Percentiles rank a stretch among this genome's conserved stretches.
phyloP scores from a whole-genome alignment of 2,113 vertebrate species.

The Phrynocephalus versicolor region DNA sequence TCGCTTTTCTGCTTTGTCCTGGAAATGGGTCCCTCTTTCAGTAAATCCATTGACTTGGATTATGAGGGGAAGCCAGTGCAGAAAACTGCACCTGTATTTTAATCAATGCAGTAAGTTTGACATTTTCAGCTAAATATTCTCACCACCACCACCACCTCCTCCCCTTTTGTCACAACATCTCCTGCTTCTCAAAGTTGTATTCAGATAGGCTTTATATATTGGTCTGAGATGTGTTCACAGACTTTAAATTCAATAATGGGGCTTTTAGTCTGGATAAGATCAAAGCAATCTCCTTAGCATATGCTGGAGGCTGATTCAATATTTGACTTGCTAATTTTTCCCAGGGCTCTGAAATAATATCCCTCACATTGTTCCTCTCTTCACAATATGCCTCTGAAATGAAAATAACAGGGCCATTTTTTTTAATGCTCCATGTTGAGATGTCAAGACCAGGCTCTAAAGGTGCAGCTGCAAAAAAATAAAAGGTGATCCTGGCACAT shows the following conservation, averaged over 20 bases:
- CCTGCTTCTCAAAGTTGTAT: constrained; percentile 66
- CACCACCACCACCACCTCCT: not conserved
- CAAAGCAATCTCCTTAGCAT: constrained; percentile 87
- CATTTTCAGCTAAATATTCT: constrained; percentile 68
- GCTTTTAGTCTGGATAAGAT: constrained; percentile 88
- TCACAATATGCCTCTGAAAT: constrained; percentile 65
- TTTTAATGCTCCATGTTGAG: constrained; percentile 10
- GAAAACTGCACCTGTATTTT: constrained; percentile 57
- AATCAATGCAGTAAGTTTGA: constrained; percentile 62
- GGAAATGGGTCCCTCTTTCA: constrained; percentile 6
- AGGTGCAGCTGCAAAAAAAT: not conserved
- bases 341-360: constrained; percentile 83
- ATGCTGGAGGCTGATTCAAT: constrained; percentile 83
- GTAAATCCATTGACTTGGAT: constrained; percentile 17
- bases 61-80: not conserved
- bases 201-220: constrained; percentile 74
- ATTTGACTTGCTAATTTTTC: constrained; percentile 94
- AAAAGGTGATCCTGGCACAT: not conserved
- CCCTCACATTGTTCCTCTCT: constrained; percentile 78
- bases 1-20: too few relatives aligned
- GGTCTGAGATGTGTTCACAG: constrained; percentile 79
- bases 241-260: constrained; percentile 84
- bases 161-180: constrained; percentile 72
- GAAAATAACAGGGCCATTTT: constrained; percentile 57
- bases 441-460: constrained; percentile 15